Conservation (phyloP, 2,797 vertebrate genomes). For the Phalloptychus januarius region DNA sequence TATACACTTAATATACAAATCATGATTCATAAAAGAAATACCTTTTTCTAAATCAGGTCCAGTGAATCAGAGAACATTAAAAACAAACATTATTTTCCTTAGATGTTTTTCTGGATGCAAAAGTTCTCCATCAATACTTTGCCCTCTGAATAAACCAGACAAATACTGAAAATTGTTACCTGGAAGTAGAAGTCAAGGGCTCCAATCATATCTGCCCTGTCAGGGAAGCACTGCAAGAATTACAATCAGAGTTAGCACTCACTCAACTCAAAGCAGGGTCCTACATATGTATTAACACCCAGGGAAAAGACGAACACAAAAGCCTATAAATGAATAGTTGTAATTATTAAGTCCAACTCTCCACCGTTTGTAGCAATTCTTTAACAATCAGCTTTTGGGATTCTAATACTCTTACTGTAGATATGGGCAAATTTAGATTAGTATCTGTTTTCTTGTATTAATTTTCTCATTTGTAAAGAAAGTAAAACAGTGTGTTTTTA, state of each 20-base stretch:
- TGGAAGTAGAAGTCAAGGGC: conserved; percentile 93
- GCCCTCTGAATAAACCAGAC: background rate
- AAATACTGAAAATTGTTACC: conserved; percentile 65
- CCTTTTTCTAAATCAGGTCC: background rate
- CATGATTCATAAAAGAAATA: background rate
- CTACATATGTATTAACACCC: background rate
- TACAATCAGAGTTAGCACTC: conserved; percentile 21
- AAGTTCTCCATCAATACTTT: background rate
- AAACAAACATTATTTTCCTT: background rate
- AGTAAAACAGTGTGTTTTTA: background rate
- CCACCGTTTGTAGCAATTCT: background rate
- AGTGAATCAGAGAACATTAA: background rate
- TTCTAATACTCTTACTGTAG: background rate
- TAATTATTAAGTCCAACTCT: background rate
- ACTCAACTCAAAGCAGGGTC: background rate
- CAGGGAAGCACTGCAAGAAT: conserved; percentile 85
- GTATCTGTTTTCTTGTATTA: background rate
- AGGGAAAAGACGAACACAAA: background rate
- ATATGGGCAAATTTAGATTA: background rate
- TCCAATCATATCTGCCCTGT: conserved; percentile 85
- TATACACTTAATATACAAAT: background rate
- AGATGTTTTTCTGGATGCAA: background rate
- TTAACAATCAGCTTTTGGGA: background rate
- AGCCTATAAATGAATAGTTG: background rate
- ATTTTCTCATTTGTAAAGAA: background rate